phyloP scores from a whole-genome alignment of 1,140 invertebrate species.

The Tetramorium simillimum region DNA sequence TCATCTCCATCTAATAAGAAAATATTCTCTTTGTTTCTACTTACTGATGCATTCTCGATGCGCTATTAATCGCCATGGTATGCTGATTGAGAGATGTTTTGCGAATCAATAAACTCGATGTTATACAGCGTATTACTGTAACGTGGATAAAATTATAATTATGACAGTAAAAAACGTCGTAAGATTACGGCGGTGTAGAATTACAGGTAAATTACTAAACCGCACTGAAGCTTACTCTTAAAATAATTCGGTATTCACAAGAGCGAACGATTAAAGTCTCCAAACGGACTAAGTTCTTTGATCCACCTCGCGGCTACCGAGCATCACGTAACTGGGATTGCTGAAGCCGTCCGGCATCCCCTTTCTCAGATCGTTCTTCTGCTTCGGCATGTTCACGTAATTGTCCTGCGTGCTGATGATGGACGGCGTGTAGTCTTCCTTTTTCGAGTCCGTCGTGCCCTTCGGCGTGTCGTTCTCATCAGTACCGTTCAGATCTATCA shows the following conservation, averaged over 20 bases:
- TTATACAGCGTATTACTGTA: background rate
- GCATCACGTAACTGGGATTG: slow-evolving; percentile 84
- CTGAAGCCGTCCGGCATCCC: slow-evolving; percentile 83
- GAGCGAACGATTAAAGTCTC: no score
- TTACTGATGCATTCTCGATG: background rate
- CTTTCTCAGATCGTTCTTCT: slow-evolving; percentile 85
- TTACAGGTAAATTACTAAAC: slow-evolving; percentile 1
- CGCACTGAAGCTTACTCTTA: background rate
- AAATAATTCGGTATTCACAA: background rate
- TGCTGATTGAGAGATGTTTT: background rate
- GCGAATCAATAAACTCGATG: background rate
- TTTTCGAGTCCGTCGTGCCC: slow-evolving; percentile 6
- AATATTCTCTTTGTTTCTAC: background rate
- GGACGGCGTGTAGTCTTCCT: slow-evolving; percentile 60
- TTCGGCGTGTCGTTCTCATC: slow-evolving; percentile 4
- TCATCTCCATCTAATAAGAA: background rate
- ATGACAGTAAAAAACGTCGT: background rate
- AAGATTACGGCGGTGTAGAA: background rate
- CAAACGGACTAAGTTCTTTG: slow-evolving; percentile 42
- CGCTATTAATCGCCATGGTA: slow-evolving; percentile 22
- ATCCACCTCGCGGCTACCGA: slow-evolving; percentile 57
- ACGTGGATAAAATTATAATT: background rate
- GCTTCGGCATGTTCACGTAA: slow-evolving; percentile 87
- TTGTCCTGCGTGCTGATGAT: slow-evolving; percentile 86
- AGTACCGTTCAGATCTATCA: slow-evolving; percentile 72